Evolutionary conservation across 2,888 invertebrate species (phyloP), one percentile per base, ranked within the genome.

Genomic region (Flabesymbios commensalis): DNA sequence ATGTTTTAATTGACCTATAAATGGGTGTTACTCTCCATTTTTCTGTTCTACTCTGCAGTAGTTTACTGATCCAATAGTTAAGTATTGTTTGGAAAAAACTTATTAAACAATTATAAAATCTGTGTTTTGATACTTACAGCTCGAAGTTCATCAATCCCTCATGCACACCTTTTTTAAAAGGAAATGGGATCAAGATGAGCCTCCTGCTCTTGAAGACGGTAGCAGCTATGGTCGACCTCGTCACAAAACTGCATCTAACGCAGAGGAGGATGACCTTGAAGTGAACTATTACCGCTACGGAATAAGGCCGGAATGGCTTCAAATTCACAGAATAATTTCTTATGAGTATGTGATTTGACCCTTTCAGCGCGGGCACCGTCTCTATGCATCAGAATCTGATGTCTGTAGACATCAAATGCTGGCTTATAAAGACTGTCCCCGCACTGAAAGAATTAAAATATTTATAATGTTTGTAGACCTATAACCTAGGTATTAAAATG

Each of bases 281-380:
- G 83, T 86, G 67, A 72, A 76, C 26, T 86, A 78, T 78, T 90
- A 88, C 79, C 90, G 91, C 78, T 94, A 92, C 76, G 98, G 98
- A 42, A 90, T 99, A 7, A 92, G 96, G 79, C 96, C 97, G 0
- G 97, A 97, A 78, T 98, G 97, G 97, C 84, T 98, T 70, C 90
- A 94, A 62, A 91, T 82, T 0, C 95, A 97, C 80, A 89, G 98
- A 45, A 92, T 97, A 24, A 92, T 98, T 69, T 96, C 95, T 83
- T 68, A 71, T 33, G 71, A 71, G 71, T 71, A 22, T 62, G 71
- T 65, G 29, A 5, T 42, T 19, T 1, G 14, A n/a, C n/a, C n/a
- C n/a, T n/a, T n/a, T n/a, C n/a, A n/a, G n/a, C n/a, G n/a, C n/a
- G n/a, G n/a, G n/a, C n/a, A n/a, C n/a, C n/a, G n/a, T n/a, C n/a